Base-by-base conservation (phyloP, 2,797 vertebrate species). In the Pteronotus mesoamericanus region DNA sequence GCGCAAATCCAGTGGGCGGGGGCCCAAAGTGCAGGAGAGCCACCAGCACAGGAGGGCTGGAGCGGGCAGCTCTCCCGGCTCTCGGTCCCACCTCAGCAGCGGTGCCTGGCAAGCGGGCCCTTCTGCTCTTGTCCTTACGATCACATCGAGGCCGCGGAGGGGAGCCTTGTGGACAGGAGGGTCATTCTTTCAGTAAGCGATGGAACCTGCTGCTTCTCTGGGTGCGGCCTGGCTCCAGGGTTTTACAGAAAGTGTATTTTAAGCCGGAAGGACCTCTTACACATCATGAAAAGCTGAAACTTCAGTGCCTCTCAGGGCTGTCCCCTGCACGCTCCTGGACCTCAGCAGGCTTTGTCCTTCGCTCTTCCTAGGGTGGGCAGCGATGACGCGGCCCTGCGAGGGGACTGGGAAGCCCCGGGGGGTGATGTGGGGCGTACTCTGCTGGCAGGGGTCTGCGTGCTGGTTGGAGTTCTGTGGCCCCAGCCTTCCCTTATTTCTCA, bases 81-180 rank as follows among this genome's bases (percentile, higher is more conserved):
- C 42, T 6, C 10, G 6, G 0, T 78, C 37, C 44, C 1, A 0
- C 32, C 32, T 83, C 1, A 1, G 71, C 69, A 83, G 86, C 0
- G 1, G 7, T 15, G 51, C 72, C 29, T 29, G 51, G 79, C 19
- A 24, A 44, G 34, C 0, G 1, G 22, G 44, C 24, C 0, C 0
- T 21, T 83, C 37, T 68, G 0, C 44, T 82, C 39, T 69, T 83
- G 14, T 18, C 48, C 37, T 51, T 51, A 7, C 18, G 6, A 16
- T 71, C 15, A 1, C 46, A 24, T n/a, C 6, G 1, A 61, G 22
- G 42, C 55, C 11, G 10, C 21, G 22, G 37, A 7, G 0, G 11
- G 37, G 26, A 55, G 55, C 26, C 14, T 66, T 29, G 14, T 21
- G 37, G 46, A 48, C 22, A 42, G n/a, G 75, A 89, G 68, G 42